Evolutionary conservation across 2,888 invertebrate genomes (phyloP).

Genomic region (Hirtodrosophila confusa): DNA sequence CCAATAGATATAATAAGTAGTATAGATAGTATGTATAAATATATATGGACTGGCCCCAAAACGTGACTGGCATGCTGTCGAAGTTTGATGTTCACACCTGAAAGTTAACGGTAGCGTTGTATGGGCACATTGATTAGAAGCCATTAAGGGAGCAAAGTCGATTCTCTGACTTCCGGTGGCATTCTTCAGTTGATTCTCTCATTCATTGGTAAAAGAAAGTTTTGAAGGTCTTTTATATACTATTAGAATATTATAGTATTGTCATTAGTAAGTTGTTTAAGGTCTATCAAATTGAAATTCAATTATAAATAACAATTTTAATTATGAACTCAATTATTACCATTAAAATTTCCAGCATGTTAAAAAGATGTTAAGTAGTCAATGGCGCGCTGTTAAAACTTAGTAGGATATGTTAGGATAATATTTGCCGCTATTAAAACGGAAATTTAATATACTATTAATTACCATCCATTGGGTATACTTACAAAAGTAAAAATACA

Average conservation of each 20-base stretch:
- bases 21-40: not conserved
- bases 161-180: constrained; percentile 28
- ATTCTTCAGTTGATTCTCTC: constrained; percentile 8
- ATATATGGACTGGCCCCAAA: constrained; percentile 43
- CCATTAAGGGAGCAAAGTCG: constrained; percentile 15
- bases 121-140: constrained; percentile 3
- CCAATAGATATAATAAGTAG: constrained; percentile 9
- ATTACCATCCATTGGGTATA: constrained; percentile 1
- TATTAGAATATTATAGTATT: not conserved
- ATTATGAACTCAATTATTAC: too few species aligned
- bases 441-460: not conserved
- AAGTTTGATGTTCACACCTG: constrained; percentile 22
- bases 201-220: constrained; percentile 16
- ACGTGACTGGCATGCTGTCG: constrained; percentile 63
- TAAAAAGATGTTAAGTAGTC: too few species aligned
- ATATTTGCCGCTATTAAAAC: too few species aligned
- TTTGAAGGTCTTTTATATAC: not conserved
- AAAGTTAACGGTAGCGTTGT: constrained; percentile 31
- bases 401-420: too few species aligned
- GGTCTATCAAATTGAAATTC: too few species aligned
- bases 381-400: too few species aligned
- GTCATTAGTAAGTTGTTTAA: not conserved
- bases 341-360: too few species aligned
- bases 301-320: too few species aligned
- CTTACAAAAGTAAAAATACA: not conserved